These are phyloP conservation scores for Tetrao urogallus DNA, from an alignment of 2,113 vertebrate genomes.

Conservation along the genomic window DNA sequence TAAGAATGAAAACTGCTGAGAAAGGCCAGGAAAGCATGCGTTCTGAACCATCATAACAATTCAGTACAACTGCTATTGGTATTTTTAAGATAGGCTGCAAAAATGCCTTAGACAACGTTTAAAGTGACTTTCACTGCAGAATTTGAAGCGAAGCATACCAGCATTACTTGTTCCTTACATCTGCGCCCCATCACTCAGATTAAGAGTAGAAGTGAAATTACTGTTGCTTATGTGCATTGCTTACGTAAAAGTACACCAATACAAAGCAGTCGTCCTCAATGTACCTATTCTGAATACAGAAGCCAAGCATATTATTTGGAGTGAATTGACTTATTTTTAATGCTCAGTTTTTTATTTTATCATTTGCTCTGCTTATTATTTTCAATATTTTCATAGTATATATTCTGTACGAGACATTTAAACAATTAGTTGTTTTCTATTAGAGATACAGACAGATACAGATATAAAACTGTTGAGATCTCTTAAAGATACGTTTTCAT, in stretches of 20 bases:
- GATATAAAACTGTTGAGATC: neutral
- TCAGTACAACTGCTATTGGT: neutral
- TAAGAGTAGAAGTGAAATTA: neutral
- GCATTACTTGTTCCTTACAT: neutral
- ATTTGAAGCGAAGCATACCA: neutral
- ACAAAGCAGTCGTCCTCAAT: neutral
- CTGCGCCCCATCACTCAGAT: neutral
- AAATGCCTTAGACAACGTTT: neutral
- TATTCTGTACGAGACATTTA: neutral
- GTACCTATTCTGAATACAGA: neutral
- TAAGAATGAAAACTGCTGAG: neutral
- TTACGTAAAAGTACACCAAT: neutral
- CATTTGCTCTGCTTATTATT: neutral
- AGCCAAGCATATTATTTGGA: neutral
- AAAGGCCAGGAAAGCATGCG: neutral
- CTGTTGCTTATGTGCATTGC: neutral
- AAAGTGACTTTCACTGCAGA: neutral
- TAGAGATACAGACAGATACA: neutral
- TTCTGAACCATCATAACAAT: neutral
- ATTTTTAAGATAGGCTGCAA: neutral
- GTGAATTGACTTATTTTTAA: neutral
- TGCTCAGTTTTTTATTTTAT: neutral
- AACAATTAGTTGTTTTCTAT: neutral
- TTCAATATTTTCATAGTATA: neutral
- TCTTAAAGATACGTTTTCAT: neutral